phyloP scores from a whole-genome alignment of 2,113 vertebrate species.

The Genyomyrus donnyi region DNA sequence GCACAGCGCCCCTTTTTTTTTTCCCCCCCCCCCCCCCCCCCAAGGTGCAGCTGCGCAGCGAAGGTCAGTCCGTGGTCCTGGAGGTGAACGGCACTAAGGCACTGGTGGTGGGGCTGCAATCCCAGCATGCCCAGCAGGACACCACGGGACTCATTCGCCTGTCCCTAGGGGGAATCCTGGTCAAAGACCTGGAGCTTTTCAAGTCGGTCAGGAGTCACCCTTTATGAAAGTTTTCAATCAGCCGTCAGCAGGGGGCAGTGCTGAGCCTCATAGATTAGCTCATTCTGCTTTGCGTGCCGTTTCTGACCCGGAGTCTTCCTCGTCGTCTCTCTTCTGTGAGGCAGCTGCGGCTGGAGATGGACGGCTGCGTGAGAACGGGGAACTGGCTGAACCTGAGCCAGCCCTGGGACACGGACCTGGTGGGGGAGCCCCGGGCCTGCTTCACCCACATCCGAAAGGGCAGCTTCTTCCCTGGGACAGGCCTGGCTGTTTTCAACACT shows the following conservation, averaged over 20 bases:
- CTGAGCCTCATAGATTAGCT: neutral
- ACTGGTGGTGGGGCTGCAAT: constrained; percentile 56
- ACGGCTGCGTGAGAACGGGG: constrained; percentile 61
- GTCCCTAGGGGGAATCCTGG: constrained; percentile 60
- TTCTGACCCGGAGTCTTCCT: neutral
- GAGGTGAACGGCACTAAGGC: constrained; percentile 49
- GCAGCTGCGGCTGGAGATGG: constrained; percentile 63
- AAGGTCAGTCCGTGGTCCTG: constrained; percentile 57
- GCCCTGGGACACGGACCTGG: constrained; percentile 45
- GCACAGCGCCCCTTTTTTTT: too few relatives aligned
- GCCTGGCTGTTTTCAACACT: constrained; percentile 54
- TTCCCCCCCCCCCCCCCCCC: too few relatives aligned
- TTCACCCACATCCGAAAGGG: constrained; percentile 53
- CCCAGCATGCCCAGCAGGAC: constrained; percentile 23
- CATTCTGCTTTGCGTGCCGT: neutral
- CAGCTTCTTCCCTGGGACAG: constrained; percentile 63
- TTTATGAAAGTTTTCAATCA: neutral
- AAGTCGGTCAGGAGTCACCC: constrained; percentile 46
- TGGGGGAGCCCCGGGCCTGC: constrained; percentile 49
- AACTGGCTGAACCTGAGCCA: constrained; percentile 61
- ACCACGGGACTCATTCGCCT: constrained; percentile 48
- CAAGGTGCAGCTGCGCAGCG: constrained; percentile 56
- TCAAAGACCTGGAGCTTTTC: constrained; percentile 46
- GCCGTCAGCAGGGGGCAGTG: neutral
- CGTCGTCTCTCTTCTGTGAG: neutral